Base-by-base conservation (phyloP, 2,113 vertebrate species). In the Pangasianodon gigas region DNA sequence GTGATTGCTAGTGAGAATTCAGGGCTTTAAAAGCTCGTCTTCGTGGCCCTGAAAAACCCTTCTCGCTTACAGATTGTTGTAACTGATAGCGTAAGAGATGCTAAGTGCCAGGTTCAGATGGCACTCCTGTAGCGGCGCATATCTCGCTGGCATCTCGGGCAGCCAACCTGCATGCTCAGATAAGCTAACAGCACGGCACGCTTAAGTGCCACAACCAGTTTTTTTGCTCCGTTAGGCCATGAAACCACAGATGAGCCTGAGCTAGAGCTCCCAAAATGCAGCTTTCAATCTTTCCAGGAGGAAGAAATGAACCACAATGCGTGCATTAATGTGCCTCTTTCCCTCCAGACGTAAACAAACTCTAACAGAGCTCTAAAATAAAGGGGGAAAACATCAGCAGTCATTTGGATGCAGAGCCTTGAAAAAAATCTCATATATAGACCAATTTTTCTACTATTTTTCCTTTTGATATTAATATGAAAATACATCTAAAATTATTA, bases 51-150 rank as follows among this genome's bases (percentile, higher is more conserved):
- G 92, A 94, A 93, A 94, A 92, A 89, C 90, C 75, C 85, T 7
- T 84, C 93, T 92, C 89, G 84, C 87, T 89, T 75, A 87, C 85
- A 90, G 94, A 94, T 92, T 89, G 90, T 93, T 91, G 92, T 93
- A 94, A 92, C 90, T 92, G 94, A 94, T 93, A 94, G 89, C 86
- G 69, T 91, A 67, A 67, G 74, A 54, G 89, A 93, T 94, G 90
- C 93, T 93, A 93, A 91, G 91, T 56, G 67, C 88, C 86, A 84
- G 79, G 92, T 88, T 93, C 89, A 90, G 89, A 90, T 91, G 92
- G 91, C 93, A 92, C 80, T 90, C 74, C 65, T 56, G 24, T 83
- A 67, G 90, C 88, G 71, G 80, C 71, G 87, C 56, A 46, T 92
- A 94, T 94, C 93, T 90, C 56, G 18, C 58, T 84, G 90, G 87